phyloP scores from a whole-genome alignment of 2,113 vertebrate genomes.

The Dicerorhinus sumatrensis region DNA sequence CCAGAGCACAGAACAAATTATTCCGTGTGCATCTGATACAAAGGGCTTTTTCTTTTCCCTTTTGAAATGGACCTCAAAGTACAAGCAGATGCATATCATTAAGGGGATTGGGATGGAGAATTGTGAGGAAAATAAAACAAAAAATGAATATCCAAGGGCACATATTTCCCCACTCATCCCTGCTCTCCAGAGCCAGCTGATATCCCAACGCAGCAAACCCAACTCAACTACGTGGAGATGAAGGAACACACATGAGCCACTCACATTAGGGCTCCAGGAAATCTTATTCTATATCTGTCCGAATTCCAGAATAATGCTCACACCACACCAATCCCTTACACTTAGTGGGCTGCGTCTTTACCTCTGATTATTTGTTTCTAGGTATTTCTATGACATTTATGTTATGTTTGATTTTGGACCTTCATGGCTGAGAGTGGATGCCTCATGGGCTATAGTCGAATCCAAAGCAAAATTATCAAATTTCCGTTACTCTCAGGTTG shows the following conservation, averaged over 20 bases:
- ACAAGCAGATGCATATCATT: background rate
- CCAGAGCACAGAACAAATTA: background rate
- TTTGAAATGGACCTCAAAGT: background rate
- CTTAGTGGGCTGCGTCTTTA: no score
- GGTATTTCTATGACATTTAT: no score
- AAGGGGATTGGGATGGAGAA: background rate
- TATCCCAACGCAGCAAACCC: background rate
- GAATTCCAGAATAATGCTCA: no score
- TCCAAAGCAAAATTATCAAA: background rate
- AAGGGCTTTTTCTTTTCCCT: background rate
- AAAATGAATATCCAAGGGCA: no score
- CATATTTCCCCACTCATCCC: no score
- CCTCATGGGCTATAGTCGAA: background rate
- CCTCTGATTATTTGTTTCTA: no score
- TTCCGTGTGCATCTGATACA: background rate
- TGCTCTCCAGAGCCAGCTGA: background rate
- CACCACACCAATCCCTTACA: no score
- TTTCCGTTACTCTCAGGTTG: background rate
- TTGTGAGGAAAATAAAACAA: background rate
- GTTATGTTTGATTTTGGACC: no score
- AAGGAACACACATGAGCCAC: background rate
- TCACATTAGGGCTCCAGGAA: background rate
- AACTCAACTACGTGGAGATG: accelerated
- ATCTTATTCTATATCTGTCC: no score
- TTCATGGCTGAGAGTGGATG: background rate